Percentiles rank a stretch among this genome's conserved stretches.
Evolutionary conservation across 2,888 invertebrate genomes (phyloP).

Genomic region (Dryococelus australis): DNA sequence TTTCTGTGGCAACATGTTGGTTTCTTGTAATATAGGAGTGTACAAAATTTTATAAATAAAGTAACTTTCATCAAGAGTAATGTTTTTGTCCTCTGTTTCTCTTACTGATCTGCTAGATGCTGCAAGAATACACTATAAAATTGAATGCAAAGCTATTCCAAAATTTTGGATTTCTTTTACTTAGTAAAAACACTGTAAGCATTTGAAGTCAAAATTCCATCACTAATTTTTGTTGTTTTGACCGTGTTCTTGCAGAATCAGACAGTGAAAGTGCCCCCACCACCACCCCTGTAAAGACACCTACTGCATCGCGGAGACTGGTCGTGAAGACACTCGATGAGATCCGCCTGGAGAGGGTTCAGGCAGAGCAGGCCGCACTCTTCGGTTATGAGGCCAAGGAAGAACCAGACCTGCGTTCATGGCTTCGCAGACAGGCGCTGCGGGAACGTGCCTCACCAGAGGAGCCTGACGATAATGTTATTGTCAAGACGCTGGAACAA

Average conservation of each 20-base stretch:
- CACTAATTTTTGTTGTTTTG: constrained; percentile 40
- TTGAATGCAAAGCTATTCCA: background rate
- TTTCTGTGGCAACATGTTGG: background rate
- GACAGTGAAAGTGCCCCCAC: constrained; percentile 77
- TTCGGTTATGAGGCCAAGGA: constrained; percentile 64
- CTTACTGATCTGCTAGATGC: constrained; percentile 43
- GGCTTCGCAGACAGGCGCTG: background rate
- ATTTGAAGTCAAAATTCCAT: constrained; percentile 28
- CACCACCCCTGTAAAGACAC: constrained; percentile 63
- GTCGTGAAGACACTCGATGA: constrained; percentile 73
- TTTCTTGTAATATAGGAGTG: background rate
- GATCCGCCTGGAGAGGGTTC: constrained; percentile 71
- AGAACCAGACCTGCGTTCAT: background rate
- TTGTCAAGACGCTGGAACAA: constrained; percentile 49
- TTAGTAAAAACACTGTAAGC: background rate
- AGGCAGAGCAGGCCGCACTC: constrained; percentile 76
- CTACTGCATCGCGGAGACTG: constrained; percentile 58
- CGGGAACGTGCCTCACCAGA: constrained; percentile 17
- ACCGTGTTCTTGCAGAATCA: constrained; percentile 77
- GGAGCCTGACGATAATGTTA: constrained; percentile 34
- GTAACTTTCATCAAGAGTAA: constrained; percentile 36
- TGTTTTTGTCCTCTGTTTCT: constrained; percentile 29
- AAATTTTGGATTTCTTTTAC: constrained; percentile 23
- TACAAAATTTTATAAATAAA: constrained; percentile 34
- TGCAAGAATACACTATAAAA: constrained; percentile 50